Evolutionary conservation across 2,113 vertebrate species (phyloP).

Genomic region (Vidua chalybeata): DNA sequence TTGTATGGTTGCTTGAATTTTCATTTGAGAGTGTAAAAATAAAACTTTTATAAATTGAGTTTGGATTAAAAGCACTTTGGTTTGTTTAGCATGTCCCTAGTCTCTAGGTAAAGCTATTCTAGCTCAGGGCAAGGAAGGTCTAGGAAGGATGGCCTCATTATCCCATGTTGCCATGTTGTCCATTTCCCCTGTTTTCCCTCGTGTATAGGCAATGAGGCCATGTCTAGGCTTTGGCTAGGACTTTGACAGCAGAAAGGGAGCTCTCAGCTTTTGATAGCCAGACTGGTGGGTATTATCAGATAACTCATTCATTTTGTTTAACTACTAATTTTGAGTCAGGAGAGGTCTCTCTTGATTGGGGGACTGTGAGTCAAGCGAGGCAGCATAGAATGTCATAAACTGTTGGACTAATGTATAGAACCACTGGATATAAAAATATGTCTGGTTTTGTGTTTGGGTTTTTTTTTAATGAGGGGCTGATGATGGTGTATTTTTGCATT

Average conservation of each 20-base stretch:
- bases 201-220: neutral
- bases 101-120: neutral
- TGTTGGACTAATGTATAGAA: neutral
- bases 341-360: neutral
- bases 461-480: fast-evolving
- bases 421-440: neutral
- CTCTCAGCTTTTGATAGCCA: neutral
- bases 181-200: neutral
- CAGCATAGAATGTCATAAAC: neutral
- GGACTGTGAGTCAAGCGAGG: neutral
- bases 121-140: neutral
- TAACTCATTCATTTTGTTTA: neutral
- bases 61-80: neutral
- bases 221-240: neutral
- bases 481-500: neutral
- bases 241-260: neutral
- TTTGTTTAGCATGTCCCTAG: neutral
- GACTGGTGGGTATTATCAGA: neutral
- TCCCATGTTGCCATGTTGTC: neutral
- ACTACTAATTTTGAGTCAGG: neutral
- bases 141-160: neutral
- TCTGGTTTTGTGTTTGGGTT: neutral
- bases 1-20: neutral
- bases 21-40: neutral
- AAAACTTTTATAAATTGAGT: neutral